Evolutionary conservation across 2,797 vertebrate species (phyloP).

Genomic region (Catamblyrhynchus diadema): DNA sequence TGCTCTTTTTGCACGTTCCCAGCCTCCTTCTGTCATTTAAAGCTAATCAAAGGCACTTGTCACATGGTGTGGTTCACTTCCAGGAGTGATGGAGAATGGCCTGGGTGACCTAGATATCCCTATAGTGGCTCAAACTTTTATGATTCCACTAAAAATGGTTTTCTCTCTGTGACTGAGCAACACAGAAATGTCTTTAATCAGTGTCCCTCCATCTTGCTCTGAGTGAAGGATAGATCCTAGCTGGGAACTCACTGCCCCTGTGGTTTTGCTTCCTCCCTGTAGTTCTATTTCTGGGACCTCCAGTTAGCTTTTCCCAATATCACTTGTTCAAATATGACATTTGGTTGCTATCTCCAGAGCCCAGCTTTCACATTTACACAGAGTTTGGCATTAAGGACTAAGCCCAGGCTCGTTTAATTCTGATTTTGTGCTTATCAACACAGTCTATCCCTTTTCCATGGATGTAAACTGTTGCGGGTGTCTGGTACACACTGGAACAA

Average conservation of each 20-base stretch:
- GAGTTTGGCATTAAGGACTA: slow-evolving; percentile 48
- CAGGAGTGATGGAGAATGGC: neutral
- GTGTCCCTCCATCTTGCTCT: neutral
- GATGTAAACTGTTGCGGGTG: neutral
- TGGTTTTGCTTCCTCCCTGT: neutral
- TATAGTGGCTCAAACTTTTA: neutral
- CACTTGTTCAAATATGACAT: slow-evolving; percentile 63
- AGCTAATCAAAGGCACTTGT: neutral
- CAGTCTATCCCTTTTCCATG: slow-evolving; percentile 25
- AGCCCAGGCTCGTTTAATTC: slow-evolving; percentile 39
- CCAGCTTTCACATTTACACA: slow-evolving; percentile 66
- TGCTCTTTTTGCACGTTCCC: neutral
- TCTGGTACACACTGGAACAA: neutral
- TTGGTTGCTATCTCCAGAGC: slow-evolving; percentile 57
- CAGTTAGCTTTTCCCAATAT: slow-evolving; percentile 31
- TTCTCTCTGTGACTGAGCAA: neutral
- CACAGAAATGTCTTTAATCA: neutral
- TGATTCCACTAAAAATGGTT: neutral
- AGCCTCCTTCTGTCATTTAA: neutral
- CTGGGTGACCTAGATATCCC: neutral
- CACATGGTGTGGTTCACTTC: neutral
- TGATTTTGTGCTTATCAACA: slow-evolving; percentile 61
- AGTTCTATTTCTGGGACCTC: slow-evolving; percentile 40
- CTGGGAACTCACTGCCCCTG: neutral
- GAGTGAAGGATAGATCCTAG: neutral